phyloP scores from a whole-genome alignment of 2,888 invertebrate genomes.

The Onchidella celtica region DNA sequence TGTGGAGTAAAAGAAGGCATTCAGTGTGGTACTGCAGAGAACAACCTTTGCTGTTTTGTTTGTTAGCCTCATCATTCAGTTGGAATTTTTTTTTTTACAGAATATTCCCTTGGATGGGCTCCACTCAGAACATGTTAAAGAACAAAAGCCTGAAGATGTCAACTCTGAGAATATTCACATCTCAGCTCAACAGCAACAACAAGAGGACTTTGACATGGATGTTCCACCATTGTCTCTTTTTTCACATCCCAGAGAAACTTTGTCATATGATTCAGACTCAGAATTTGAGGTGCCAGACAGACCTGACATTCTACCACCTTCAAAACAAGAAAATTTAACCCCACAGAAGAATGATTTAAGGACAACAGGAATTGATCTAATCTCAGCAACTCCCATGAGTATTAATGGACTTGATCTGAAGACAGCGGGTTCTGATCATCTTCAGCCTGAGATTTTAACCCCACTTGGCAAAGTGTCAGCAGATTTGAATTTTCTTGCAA shows the following conservation, averaged over 20 bases:
- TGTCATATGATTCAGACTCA: constrained; percentile 38
- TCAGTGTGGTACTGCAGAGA: too few species aligned
- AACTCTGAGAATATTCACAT: too few species aligned
- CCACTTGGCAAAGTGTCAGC: not conserved
- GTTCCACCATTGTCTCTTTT: not conserved
- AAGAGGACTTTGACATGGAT: constrained; percentile 28
- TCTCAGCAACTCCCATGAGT: not conserved
- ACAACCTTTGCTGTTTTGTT: too few species aligned
- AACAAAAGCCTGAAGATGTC: too few species aligned
- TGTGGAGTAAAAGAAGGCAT: too few species aligned
- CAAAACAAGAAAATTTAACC: not conserved
- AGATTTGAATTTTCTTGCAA: not conserved
- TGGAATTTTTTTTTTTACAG: too few species aligned
- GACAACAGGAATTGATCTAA: not conserved
- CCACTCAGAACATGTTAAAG: too few species aligned
- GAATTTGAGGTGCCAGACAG: constrained; percentile 48
- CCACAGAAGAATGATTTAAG: not conserved
- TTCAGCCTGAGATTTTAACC: constrained; percentile 24
- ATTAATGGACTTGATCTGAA: not conserved
- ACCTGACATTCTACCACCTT: not conserved
- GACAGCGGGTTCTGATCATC: not conserved
- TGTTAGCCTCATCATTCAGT: too few species aligned
- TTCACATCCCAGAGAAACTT: not conserved
- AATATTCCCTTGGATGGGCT: too few species aligned
- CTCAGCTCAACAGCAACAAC: too few species aligned